Percentiles rank a stretch among this genome's conserved stretches.
Evolutionary conservation across 2,797 vertebrate genomes (phyloP).

Genomic region (Myoxocephalus aenaeus): DNA sequence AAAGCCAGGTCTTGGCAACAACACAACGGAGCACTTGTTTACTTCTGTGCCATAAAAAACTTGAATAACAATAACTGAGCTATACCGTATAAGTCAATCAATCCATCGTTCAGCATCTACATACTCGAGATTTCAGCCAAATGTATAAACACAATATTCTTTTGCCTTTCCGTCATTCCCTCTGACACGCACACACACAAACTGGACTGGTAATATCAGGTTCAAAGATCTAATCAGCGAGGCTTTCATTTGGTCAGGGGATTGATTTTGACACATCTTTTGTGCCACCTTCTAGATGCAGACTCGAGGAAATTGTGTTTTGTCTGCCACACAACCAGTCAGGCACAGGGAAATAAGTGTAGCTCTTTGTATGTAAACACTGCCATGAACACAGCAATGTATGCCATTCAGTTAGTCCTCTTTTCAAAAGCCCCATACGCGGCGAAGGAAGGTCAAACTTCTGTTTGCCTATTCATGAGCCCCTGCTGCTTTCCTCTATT

Average conservation of each 20-base stretch:
- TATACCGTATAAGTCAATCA: neutral
- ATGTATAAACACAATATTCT: neutral
- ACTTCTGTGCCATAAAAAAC: neutral
- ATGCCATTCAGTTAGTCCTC: slow-evolving; percentile 72
- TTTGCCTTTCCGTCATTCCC: neutral
- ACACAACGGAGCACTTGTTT: neutral
- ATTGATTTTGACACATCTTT: slow-evolving; percentile 57
- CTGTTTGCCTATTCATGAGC: slow-evolving; percentile 65
- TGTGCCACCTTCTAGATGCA: slow-evolving; percentile 58
- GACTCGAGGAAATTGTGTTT: slow-evolving; percentile 49
- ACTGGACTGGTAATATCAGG: slow-evolving; percentile 10
- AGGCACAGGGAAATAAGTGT: slow-evolving; percentile 52
- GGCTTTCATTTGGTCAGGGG: slow-evolving; percentile 35
- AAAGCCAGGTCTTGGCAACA: neutral
- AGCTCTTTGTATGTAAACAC: slow-evolving; percentile 72
- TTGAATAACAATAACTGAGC: neutral
- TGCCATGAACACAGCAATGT: slow-evolving; percentile 57
- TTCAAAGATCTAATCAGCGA: slow-evolving; percentile 42
- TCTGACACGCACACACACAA: neutral
- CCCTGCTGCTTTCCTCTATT: slow-evolving; percentile 50
- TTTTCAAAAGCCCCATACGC: slow-evolving; percentile 71
- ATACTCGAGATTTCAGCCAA: neutral
- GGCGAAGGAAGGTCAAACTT: slow-evolving; percentile 75
- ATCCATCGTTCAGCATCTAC: neutral
- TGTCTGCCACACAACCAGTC: slow-evolving; percentile 51